Conservation (phyloP, 2,797 vertebrate species). For the Peromyscus attwateri region DNA sequence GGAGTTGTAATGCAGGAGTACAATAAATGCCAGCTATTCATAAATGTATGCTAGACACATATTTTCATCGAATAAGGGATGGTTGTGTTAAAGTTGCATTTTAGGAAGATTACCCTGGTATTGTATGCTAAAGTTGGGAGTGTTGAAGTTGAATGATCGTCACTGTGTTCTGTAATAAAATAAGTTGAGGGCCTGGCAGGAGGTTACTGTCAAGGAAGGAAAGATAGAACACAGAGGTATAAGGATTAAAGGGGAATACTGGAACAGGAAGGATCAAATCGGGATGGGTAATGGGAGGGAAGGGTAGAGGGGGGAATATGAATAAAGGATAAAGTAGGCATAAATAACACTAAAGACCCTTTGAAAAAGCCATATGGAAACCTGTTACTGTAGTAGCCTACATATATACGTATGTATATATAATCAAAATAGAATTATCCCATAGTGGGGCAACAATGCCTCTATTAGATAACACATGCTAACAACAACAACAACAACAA, state of each 20-base stretch:
- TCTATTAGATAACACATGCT: background rate
- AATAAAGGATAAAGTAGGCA: background rate
- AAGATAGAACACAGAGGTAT: background rate
- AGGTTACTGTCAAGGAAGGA: too few species aligned
- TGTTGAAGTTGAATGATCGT: background rate
- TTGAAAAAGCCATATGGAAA: background rate
- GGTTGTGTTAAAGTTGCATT: background rate
- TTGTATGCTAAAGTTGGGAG: background rate
- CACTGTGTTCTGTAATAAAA: background rate
- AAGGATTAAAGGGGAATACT: background rate
- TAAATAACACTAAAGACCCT: background rate
- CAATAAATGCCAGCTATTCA: background rate
- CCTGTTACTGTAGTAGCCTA: background rate
- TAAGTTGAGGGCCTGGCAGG: background rate
- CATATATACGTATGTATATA: background rate
- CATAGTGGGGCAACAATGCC: background rate
- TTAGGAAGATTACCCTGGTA: background rate
- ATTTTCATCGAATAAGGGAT: background rate
- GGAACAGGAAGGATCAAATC: background rate
- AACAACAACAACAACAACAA: background rate
- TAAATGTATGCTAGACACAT: background rate
- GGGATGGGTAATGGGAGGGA: background rate
- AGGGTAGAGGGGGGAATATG: background rate
- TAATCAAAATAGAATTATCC: background rate
- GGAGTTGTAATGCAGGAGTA: background rate